A percentile compares a stretch with the other conserved stretches of the same genome.
phyloP scores from a whole-genome alignment of 64 coral and sea anemone genomes.

The Pocillopora verrucosa region DNA sequence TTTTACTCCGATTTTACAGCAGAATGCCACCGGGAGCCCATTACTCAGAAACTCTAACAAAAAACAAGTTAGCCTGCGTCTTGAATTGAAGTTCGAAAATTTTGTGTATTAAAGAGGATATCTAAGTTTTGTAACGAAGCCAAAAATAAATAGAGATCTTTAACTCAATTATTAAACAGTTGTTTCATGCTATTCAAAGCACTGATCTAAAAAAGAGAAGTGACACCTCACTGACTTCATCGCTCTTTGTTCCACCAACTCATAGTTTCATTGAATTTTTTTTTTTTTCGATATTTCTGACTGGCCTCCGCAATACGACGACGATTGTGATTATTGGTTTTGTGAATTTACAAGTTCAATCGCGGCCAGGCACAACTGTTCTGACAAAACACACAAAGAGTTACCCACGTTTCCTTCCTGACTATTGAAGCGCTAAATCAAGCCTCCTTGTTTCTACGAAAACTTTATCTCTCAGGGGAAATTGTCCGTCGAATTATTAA shows the following conservation, averaged over 20 bases:
- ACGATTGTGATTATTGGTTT: background rate
- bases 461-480: slow-evolving; percentile 7
- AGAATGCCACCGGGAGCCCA: no score
- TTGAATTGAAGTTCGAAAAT: no score
- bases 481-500: background rate
- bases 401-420: slow-evolving; percentile 14
- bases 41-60: background rate
- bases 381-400: slow-evolving; percentile 14
- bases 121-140: background rate
- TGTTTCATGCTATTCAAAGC: background rate
- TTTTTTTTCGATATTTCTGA: background rate
- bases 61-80: no score
- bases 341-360: background rate
- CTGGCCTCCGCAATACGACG: background rate
- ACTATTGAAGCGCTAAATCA: background rate
- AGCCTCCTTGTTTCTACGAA: background rate
- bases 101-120: background rate
- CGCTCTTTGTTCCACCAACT: background rate
- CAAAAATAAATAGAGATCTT: background rate
- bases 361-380: background rate
- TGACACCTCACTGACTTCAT: background rate
- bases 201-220: background rate
- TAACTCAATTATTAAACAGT: background rate
- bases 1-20: no score
- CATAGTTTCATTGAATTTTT: background rate